Percentiles rank a stretch among this genome's conserved stretches.
phyloP scores from a whole-genome alignment of 2,888 invertebrate species.

The Ichneumoninae sp. region DNA sequence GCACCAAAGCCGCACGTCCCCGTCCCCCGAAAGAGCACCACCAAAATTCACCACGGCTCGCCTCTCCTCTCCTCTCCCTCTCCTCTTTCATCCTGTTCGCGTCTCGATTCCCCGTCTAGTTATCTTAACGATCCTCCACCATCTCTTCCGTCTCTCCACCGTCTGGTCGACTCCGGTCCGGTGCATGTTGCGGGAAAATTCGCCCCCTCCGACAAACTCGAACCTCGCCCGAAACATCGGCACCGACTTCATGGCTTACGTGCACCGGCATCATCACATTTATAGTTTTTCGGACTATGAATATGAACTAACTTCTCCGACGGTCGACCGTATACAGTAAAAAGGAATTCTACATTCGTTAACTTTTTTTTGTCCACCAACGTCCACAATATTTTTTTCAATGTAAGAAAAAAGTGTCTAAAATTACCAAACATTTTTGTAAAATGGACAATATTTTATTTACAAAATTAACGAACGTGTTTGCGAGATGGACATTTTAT shows the following conservation, averaged over 20 bases:
- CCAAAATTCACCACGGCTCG: slow-evolving; percentile 42
- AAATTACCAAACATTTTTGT: neutral
- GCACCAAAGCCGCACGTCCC: slow-evolving; percentile 12
- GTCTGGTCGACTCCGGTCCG: neutral
- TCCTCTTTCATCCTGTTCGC: slow-evolving; percentile 10
- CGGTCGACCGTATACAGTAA: too few relatives aligned
- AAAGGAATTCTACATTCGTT: too few relatives aligned
- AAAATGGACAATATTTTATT: neutral
- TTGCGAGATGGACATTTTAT: too few relatives aligned
- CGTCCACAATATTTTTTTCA: too few relatives aligned
- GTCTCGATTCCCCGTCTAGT: slow-evolving; percentile 53
- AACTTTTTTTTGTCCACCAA: too few relatives aligned
- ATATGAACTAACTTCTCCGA: neutral
- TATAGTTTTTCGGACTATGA: neutral
- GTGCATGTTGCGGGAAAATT: slow-evolving; percentile 7
- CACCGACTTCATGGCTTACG: neutral
- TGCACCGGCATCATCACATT: neutral
- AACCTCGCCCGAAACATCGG: neutral
- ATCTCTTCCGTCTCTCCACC: slow-evolving; percentile 1
- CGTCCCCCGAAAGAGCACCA: slow-evolving; percentile 25
- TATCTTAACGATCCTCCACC: slow-evolving; percentile 55
- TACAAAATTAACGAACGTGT: too few relatives aligned
- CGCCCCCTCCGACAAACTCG: neutral
- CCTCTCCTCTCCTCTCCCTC: slow-evolving; percentile 9
- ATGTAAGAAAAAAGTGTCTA: too few relatives aligned